phyloP scores from a whole-genome alignment of 2,113 vertebrate species.

The Caranx melampygus region DNA sequence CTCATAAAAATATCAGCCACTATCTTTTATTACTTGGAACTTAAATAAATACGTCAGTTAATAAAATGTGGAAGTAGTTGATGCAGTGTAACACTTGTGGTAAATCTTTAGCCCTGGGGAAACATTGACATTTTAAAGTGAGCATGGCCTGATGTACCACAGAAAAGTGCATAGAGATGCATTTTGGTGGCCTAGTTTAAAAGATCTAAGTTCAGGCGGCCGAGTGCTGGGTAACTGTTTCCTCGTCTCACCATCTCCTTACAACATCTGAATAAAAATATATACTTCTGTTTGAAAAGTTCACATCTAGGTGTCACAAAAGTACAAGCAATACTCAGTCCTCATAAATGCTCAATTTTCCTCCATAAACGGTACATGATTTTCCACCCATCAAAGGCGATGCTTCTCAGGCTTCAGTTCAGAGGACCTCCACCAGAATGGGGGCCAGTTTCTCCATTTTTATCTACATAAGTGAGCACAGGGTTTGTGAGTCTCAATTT shows the following conservation, averaged over 20 bases:
- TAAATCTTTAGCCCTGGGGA: slow-evolving; percentile 26
- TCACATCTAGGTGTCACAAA: slow-evolving; percentile 5
- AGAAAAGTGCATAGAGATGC: slow-evolving; percentile 35
- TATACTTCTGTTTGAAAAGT: background rate
- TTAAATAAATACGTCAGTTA: slow-evolving; percentile 34
- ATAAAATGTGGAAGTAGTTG: slow-evolving; percentile 14
- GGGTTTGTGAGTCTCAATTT: slow-evolving; percentile 34
- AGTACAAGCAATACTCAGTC: slow-evolving; percentile 12
- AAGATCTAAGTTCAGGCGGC: background rate
- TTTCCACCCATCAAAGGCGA: background rate
- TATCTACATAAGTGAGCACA: slow-evolving; percentile 19
- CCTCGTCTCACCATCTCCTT: background rate
- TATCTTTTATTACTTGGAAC: slow-evolving; percentile 21
- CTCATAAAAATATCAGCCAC: slow-evolving; percentile 17
- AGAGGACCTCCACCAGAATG: background rate
- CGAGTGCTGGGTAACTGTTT: background rate
- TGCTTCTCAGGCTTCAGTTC: slow-evolving; percentile 6
- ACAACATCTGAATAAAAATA: background rate
- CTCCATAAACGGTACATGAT: slow-evolving; percentile 1
- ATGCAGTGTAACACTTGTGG: background rate
- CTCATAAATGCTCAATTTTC: background rate
- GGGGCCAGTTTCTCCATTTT: background rate
- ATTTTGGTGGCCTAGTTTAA: slow-evolving; percentile 25
- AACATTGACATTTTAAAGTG: slow-evolving; percentile 9
- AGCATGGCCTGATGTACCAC: slow-evolving; percentile 23